Conservation (phyloP, 2,797 vertebrate genomes). For the Kryptolebias ocellatus region DNA sequence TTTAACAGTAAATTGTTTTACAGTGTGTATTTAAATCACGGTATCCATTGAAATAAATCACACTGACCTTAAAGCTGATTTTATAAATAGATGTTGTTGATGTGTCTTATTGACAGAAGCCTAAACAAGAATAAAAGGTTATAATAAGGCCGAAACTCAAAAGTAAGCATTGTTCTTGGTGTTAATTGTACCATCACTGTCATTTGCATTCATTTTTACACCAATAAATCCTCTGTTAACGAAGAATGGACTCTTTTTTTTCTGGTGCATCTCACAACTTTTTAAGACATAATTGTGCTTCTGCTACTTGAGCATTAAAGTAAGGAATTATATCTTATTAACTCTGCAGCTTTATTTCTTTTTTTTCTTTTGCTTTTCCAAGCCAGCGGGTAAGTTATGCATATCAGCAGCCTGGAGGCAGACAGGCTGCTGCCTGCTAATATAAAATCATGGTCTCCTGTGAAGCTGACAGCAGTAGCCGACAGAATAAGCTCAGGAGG, state of each 20-base stretch:
- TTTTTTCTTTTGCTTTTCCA: background rate
- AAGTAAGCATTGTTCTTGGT: background rate
- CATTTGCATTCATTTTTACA: background rate
- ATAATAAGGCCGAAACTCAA: background rate
- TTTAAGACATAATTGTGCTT: constrained; percentile 1
- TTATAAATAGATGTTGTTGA: background rate
- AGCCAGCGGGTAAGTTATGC: constrained; percentile 44
- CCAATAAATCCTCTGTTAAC: background rate
- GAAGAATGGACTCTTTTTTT: background rate
- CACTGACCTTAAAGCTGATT: background rate
- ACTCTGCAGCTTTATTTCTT: constrained; percentile 5
- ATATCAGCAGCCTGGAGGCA: constrained; percentile 44
- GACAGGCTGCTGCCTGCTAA: constrained; percentile 59
- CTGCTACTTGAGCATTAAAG: constrained; percentile 49
- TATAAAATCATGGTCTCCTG: constrained; percentile 44
- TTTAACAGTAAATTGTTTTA: no score
- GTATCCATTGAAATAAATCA: background rate
- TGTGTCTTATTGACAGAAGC: no score
- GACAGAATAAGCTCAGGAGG: constrained; percentile 45
- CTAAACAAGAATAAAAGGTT: background rate
- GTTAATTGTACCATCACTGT: background rate
- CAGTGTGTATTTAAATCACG: no score
- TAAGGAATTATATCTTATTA: constrained; percentile 50
- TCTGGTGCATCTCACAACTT: constrained; percentile 3
- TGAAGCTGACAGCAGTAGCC: constrained; percentile 39